These are phyloP conservation scores for Anguilla pacifica DNA, from an alignment of 2,797 vertebrate genomes.

Conservation along the genomic window DNA sequence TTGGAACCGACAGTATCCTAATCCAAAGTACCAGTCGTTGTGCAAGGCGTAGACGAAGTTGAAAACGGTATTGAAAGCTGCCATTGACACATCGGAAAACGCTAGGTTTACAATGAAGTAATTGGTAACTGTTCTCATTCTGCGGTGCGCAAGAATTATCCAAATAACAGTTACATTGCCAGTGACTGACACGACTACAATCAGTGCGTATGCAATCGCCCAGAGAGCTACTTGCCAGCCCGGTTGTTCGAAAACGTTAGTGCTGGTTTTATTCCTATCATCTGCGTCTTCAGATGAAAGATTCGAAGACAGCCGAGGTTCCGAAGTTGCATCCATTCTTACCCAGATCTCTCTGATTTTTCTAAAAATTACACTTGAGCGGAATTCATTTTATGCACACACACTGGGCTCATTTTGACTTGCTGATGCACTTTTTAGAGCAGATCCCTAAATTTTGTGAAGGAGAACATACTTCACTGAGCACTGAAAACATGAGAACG, in stretches of 20 bases:
- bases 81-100: conserved; percentile 86
- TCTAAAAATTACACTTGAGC: background rate
- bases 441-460: no score
- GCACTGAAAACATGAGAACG: no score
- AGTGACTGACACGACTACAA: conserved; percentile 80
- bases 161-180: conserved; percentile 87
- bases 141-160: conserved; percentile 88
- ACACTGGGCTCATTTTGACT: background rate
- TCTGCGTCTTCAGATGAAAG: conserved; percentile 59
- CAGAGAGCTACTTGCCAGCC: conserved; percentile 89
- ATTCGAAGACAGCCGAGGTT: conserved; percentile 51
- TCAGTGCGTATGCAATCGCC: conserved; percentile 85
- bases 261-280: conserved; percentile 64
- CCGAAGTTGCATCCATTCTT: conserved; percentile 60
- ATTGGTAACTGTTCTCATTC: conserved; percentile 91
- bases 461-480: no score
- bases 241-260: conserved; percentile 83
- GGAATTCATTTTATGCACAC: background rate
- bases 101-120: conserved; percentile 92
- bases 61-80: conserved; percentile 88
- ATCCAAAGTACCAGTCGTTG: conserved; percentile 93
- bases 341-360: background rate
- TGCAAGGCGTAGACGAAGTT: conserved; percentile 94
- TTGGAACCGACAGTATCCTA: conserved; percentile 89
- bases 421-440: no score